phyloP scores from a whole-genome alignment of 2,888 invertebrate species.

The Meteorus cinctellus region DNA sequence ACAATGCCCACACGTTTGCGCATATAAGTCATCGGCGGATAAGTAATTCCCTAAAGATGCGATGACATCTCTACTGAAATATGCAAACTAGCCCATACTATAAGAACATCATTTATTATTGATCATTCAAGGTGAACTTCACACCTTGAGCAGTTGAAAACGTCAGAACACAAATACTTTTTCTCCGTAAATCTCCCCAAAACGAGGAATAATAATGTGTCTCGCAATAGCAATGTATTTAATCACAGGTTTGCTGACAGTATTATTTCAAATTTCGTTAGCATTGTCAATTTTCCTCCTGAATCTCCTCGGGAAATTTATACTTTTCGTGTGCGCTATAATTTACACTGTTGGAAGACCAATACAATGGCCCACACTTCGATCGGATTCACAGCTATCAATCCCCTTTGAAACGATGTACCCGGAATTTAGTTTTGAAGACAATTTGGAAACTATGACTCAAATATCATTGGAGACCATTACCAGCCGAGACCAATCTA shows the following conservation, averaged over 20 bases:
- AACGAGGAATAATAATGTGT: slow-evolving; percentile 48
- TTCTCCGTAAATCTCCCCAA: no score
- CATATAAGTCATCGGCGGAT: no score
- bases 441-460: slow-evolving; percentile 58
- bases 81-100: no score
- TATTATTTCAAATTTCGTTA: slow-evolving; percentile 50
- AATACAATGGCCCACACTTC: slow-evolving; percentile 15
- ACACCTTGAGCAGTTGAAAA: neutral
- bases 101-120: slow-evolving; percentile 3
- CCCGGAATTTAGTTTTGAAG: slow-evolving; percentile 60
- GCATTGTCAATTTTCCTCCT: slow-evolving; percentile 52
- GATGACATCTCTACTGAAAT: no score
- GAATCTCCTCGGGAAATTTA: slow-evolving; percentile 51
- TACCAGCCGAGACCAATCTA: slow-evolving; percentile 44
- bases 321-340: slow-evolving; percentile 53
- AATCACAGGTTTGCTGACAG: slow-evolving; percentile 53
- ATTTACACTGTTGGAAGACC: slow-evolving; percentile 53
- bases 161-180: neutral
- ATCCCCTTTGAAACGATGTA: slow-evolving; percentile 59
- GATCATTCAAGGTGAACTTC: slow-evolving; percentile 21
- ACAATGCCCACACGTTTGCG: no score
- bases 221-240: slow-evolving; percentile 58
- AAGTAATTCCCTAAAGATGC: no score
- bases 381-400: slow-evolving; percentile 25
- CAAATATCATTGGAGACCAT: slow-evolving; percentile 59